Evolutionary conservation across 2,888 invertebrate genomes (phyloP), one percentile per base, ranked within the genome.

Genomic region (Eubasilissa splendida): DNA sequence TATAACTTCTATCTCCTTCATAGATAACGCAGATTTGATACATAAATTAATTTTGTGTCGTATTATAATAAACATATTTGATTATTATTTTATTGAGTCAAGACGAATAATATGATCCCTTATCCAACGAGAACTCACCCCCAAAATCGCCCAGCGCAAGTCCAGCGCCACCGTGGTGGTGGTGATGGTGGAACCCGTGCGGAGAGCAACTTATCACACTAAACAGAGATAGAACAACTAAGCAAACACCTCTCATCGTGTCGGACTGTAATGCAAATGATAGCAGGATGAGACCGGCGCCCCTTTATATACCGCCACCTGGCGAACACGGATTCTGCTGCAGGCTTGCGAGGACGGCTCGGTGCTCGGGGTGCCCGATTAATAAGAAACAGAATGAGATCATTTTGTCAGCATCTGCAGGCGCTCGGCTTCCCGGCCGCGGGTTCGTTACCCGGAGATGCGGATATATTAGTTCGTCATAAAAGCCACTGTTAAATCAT

Each of bases 211-310:
- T 74, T 8, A 50, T 9, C 50, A 74, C 31, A 14, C 50, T 59
- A 8, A 14, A 42, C 42, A 59, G 14, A 31, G 74, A 42, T 31
- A 74, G 12, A 74, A 74, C 33, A 59, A 74, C 33, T 4, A 74
- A 14, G 59, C 50, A 12, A n/a, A 42, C 74, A 74, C 74, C 42
- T 74, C 74, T 59, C 74, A 74, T 74, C 50, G 33, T 74, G 59
- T 50, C 31, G 50, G 74, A 56, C 31, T 54, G 12, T 42, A n/a
- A 74, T 74, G 11, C 22, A 42, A 74, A 74, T 74, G 74, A 59
- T 59, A 14, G 14, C 9, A n/a, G 10, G 59, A 59, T 59, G 42
- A 74, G 14, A 54, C 9, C 58, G 22, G 50, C 11, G 59, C 42
- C 58, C 50, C 33, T 59, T 74, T 74, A 59, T 74, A 74, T 74